Evolutionary conservation across 2,797 vertebrate genomes (phyloP).

Genomic region (Catamblyrhynchus diadema): DNA sequence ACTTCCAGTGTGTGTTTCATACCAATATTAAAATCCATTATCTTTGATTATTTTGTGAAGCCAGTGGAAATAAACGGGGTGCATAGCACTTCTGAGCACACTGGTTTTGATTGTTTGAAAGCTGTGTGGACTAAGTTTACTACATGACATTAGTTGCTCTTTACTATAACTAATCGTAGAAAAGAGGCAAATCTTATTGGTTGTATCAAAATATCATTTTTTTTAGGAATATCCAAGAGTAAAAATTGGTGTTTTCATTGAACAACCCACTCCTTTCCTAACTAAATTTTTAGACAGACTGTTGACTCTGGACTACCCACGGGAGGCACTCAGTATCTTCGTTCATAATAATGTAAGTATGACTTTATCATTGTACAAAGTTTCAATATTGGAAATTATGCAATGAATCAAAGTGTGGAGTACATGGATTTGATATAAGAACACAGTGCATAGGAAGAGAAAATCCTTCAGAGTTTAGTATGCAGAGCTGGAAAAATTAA

Average conservation of each 20-base stretch:
- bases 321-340: slow-evolving; percentile 87
- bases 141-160: neutral
- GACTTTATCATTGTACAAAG: neutral
- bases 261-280: slow-evolving; percentile 95
- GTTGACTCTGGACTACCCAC: slow-evolving; percentile 89
- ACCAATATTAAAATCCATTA: neutral
- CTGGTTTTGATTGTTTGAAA: neutral
- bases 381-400: neutral
- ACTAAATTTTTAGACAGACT: slow-evolving; percentile 89
- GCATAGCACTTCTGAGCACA: neutral
- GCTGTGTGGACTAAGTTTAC: neutral
- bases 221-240: slow-evolving; percentile 88
- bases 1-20: neutral
- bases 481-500: neutral
- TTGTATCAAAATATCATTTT: slow-evolving; percentile 37
- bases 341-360: slow-evolving; percentile 94
- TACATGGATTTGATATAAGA: neutral
- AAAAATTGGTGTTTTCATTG: slow-evolving; percentile 90
- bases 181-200: slow-evolving; percentile 24
- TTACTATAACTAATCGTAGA: neutral
- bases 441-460: neutral
- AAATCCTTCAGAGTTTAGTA: neutral
- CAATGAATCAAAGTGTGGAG: neutral
- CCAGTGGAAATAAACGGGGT: neutral
- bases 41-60: neutral